Conservation (phyloP, 2,113 vertebrate species). For the Gila orcuttii region DNA sequence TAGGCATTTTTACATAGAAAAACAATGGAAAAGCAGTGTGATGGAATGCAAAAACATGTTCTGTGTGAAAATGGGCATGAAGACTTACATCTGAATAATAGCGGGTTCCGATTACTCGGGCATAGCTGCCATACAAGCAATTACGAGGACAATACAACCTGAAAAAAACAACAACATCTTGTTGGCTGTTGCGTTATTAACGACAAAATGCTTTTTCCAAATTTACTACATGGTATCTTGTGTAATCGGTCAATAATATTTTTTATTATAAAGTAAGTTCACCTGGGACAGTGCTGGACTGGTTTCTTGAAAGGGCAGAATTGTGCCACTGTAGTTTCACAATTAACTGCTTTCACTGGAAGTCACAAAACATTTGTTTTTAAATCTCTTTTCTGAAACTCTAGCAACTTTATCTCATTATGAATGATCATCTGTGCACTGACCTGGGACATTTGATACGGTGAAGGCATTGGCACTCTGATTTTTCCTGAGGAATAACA, state of each 20-base stretch:
- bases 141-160: conserved; percentile 93
- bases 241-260: background rate
- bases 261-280: conserved; percentile 44
- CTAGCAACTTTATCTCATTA: background rate
- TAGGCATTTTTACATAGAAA: background rate
- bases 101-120: conserved; percentile 85
- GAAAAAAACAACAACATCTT: conserved; percentile 40
- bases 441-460: conserved; percentile 91
- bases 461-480: conserved; percentile 95
- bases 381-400: conserved; percentile 2
- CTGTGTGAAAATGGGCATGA: background rate
- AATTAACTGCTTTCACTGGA: conserved; percentile 90
- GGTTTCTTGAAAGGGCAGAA: conserved; percentile 93
- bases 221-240: background rate
- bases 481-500: conserved; percentile 83
- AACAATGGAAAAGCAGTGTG: background rate
- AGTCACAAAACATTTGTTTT: conserved; percentile 38
- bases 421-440: conserved; percentile 52
- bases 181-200: background rate
- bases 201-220: too few relatives aligned
- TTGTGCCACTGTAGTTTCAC: conserved; percentile 90
- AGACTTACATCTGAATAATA: conserved; percentile 92
- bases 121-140: conserved; percentile 83
- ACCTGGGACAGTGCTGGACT: conserved; percentile 93
- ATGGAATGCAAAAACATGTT: background rate